These are phyloP conservation scores for Ciconia nigra DNA, from an alignment of 2,797 vertebrate species.

Conservation along the genomic window DNA sequence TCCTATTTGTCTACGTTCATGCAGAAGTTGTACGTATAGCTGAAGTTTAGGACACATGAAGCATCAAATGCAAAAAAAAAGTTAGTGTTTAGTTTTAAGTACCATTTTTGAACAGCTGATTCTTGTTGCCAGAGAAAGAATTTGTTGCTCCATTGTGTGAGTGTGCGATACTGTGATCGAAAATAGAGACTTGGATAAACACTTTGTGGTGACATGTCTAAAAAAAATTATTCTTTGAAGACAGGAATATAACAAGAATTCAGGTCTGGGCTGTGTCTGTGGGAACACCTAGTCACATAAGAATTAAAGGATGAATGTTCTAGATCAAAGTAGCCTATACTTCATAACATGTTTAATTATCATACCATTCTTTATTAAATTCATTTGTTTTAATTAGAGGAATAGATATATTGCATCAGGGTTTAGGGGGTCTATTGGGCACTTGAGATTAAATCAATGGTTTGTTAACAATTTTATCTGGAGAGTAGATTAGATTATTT, in stretches of 20 bases:
- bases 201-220: neutral
- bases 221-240: conserved; percentile 5
- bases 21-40: neutral
- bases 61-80: neutral
- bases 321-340: neutral
- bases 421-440: neutral
- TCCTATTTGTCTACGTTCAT: neutral
- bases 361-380: neutral
- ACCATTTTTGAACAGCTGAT: neutral
- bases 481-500: conserved; percentile 42
- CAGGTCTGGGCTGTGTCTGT: neutral
- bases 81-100: neutral
- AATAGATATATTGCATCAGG: neutral
- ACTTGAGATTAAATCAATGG: conserved; percentile 20
- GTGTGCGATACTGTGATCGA: neutral
- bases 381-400: conserved; percentile 6
- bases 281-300: neutral
- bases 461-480: conserved; percentile 46
- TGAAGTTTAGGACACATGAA: neutral
- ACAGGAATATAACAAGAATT: neutral
- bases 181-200: neutral
- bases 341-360: neutral
- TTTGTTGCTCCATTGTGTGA: neutral
- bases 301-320: neutral
- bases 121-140: neutral